Percentiles rank a stretch among this genome's conserved stretches.
Conservation (phyloP, 2,113 vertebrate genomes). For the Anolis sagrei region DNA sequence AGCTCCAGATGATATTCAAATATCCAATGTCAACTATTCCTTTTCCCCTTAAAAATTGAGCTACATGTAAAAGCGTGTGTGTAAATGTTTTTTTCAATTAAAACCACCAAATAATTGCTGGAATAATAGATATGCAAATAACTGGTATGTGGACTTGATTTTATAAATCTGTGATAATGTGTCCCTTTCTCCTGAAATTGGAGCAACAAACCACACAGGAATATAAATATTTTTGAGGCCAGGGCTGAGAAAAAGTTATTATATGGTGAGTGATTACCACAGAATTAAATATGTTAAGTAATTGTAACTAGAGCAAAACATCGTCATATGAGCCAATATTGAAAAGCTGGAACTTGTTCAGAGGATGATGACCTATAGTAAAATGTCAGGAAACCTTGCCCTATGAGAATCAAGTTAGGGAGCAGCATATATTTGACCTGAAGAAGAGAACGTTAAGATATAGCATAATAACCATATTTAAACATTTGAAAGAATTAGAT, state of each 20-base stretch:
- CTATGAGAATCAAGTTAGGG: too few species aligned
- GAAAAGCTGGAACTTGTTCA: too few species aligned
- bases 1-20: neutral
- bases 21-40: neutral
- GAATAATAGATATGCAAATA: neutral
- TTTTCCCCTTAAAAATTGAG: neutral
- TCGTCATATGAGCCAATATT: constrained; percentile 34
- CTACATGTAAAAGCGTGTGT: neutral
- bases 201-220: neutral
- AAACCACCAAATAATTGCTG: neutral
- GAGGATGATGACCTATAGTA: too few species aligned
- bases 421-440: too few species aligned
- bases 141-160: neutral
- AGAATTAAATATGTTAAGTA: constrained; percentile 6
- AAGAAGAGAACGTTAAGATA: too few species aligned
- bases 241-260: neutral
- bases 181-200: neutral
- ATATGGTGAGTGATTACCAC: neutral
- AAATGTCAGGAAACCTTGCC: too few species aligned
- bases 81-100: neutral
- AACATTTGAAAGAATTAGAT: too few species aligned
- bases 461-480: too few species aligned
- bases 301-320: neutral
- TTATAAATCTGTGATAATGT: neutral
- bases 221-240: neutral